These are phyloP conservation scores for Hiodon tergisus DNA, from an alignment of 2,113 vertebrate genomes.

Conservation along the genomic window DNA sequence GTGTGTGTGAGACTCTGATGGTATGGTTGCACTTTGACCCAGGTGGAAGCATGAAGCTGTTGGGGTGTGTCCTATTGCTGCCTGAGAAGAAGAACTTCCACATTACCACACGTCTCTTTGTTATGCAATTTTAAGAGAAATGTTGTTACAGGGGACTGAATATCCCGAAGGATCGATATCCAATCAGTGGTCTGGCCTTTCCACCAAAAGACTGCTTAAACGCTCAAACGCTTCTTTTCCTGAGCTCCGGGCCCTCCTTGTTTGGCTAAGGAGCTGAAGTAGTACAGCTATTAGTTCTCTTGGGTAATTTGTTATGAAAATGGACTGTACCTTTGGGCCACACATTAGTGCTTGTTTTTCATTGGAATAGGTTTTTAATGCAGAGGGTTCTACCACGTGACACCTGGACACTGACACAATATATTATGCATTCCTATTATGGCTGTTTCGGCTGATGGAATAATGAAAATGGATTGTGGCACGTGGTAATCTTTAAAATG, in stretches of 20 bases:
- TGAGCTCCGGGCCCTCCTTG: no score
- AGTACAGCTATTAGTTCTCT: constrained; percentile 3
- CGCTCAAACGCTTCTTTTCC: neutral
- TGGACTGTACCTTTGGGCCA: constrained; percentile 13
- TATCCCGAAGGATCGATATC: no score
- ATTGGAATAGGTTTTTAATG: neutral
- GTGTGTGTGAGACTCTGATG: neutral
- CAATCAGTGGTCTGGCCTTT: neutral
- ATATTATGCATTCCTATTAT: constrained; percentile 9
- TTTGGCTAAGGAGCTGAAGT: constrained; percentile 4
- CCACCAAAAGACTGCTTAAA: neutral
- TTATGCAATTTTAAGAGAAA: no score
- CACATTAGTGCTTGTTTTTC: constrained; percentile 8
- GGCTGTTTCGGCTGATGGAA: neutral
- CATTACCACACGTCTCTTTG: no score
- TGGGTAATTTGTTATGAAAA: constrained; percentile 27
- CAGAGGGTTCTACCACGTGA: neutral
- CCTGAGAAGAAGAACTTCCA: no score
- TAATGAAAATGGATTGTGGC: constrained; percentile 4
- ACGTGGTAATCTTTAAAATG: neutral
- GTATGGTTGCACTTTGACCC: no score
- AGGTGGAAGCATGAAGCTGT: neutral
- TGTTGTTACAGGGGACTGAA: no score
- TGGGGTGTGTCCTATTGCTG: no score
- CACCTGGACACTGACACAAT: constrained; percentile 8